Base-by-base conservation (phyloP, 2,113 vertebrate species). In the Malurus alboscapulatus region DNA sequence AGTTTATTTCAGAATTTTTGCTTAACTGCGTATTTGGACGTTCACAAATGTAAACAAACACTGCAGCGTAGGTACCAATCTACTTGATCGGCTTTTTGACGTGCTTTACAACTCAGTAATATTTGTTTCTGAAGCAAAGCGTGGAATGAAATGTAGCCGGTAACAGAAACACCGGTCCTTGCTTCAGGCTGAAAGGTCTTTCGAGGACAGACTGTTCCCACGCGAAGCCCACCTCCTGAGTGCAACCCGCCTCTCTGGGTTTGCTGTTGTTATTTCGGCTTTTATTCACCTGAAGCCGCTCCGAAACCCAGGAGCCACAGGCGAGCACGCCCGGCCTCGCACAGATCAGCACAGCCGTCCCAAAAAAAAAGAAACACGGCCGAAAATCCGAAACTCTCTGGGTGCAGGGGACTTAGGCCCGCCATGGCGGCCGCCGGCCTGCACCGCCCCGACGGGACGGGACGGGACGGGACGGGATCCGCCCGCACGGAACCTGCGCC, bases 391-490 rank as follows among this genome's bases (percentile, higher is more conserved):
- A 15, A 19, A 44, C 9, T 72, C 85, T 36, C 1, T 3, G 36
- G 17, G 26, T 30, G 17, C 14, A 9, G 30, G 1, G 30, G 3
- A 26, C 36, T 7, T 3, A 0, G 17, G 9, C 13, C 14, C 5
- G 38, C 24, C 25, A 40, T 2, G 66, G 71, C 63, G 42, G 47
- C 59, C 4, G 17, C 53, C 32, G 30, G 11, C 57, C n/a, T 27
- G 30, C 59, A 57, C 80, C 17, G 38, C 73, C 26, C 53, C 40
- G 17, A 61, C n/a, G 55, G 83, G 38, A 12, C 5, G 50, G 34
- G 42, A 12, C 5, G 50, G 34, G 42, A 36, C 25, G 26, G 47
- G 55, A 22, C 9, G 13, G 22, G 44, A 42, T 14, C 51, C 51
- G 76, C 59, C 76, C 26, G 26, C 14, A 44, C 36, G 59, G 25